These are phyloP conservation scores for Zaprionus taronus DNA, from an alignment of 1,140 invertebrate species.

Conservation along the genomic window DNA sequence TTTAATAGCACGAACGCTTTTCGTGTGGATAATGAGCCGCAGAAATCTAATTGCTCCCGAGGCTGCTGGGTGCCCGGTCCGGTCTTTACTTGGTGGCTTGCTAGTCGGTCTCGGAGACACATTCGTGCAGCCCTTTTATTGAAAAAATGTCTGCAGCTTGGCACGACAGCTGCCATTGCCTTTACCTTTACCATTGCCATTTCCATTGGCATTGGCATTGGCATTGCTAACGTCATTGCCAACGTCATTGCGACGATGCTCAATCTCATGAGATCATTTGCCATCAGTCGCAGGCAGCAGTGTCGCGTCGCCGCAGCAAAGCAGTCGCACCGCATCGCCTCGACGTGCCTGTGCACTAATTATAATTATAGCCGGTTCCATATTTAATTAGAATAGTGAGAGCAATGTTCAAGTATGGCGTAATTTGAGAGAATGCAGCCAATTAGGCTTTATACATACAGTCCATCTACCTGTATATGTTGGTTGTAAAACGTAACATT, in stretches of 20 bases:
- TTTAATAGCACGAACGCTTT: constrained; percentile 41
- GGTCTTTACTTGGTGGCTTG: background rate
- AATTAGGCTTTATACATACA: constrained; percentile 19
- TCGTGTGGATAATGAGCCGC: constrained; percentile 51
- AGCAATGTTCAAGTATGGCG: constrained; percentile 5
- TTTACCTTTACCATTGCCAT: background rate
- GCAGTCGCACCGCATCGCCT: background rate
- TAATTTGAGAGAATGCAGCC: constrained; percentile 24
- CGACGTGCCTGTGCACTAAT: constrained; percentile 22
- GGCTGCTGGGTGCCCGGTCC: background rate
- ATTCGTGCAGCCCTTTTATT: constrained; percentile 50
- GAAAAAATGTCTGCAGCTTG: constrained; percentile 31
- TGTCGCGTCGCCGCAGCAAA: background rate
- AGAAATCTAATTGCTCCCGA: constrained; percentile 43
- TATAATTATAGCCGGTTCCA: constrained; percentile 30
- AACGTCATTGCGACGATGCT: constrained; percentile 21
- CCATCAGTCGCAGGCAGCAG: constrained; percentile 9
- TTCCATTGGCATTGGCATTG: constrained; percentile 8
- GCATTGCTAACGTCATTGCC: constrained; percentile 13
- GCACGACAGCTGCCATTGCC: constrained; percentile 29
- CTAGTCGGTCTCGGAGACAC: constrained; percentile 22
- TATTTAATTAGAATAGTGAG: constrained; percentile 32
- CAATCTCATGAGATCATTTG: constrained; percentile 38
- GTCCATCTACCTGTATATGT: background rate
- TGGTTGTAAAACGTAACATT: constrained; percentile 25